Conservation (phyloP, 2,888 invertebrate genomes). For the Tortricodes alternella region DNA sequence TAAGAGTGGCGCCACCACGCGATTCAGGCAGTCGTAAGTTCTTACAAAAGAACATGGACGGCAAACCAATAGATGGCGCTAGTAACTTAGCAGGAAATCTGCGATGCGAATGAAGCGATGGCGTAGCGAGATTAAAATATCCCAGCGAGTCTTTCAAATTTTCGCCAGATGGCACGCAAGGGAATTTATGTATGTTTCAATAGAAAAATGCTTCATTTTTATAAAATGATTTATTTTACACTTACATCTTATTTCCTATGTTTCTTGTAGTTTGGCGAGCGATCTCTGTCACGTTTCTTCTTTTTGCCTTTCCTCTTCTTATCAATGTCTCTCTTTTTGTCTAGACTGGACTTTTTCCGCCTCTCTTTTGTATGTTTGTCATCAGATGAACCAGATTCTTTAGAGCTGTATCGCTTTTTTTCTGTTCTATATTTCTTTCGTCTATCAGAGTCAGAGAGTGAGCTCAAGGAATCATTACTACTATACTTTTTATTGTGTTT, state of each 20-base stretch:
- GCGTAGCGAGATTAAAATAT: too few relatives aligned
- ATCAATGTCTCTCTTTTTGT: conserved; percentile 75
- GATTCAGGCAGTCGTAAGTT: too few relatives aligned
- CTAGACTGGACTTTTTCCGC: conserved; percentile 63
- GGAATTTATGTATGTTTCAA: conserved; percentile 2
- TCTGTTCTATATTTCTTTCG: conserved; percentile 42
- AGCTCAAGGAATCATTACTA: conserved; percentile 56
- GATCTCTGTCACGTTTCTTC: conserved; percentile 77
- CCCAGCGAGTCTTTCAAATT: not conserved
- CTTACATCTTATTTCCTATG: conserved; percentile 66
- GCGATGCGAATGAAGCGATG: too few relatives aligned
- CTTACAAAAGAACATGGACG: too few relatives aligned
- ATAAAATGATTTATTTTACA: conserved; percentile 34
- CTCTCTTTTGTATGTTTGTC: conserved; percentile 52
- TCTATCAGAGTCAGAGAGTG: conserved; percentile 52
- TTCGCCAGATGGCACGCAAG: not conserved
- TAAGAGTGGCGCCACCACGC: too few relatives aligned
- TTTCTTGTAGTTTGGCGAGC: conserved; percentile 77
- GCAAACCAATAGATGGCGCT: too few relatives aligned
- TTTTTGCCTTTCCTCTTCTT: conserved; percentile 83
- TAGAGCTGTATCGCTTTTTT: conserved; percentile 46
- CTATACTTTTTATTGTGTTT: conserved; percentile 46
- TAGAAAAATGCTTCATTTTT: conserved; percentile 16
- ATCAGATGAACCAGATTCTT: conserved; percentile 47
- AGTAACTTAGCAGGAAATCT: too few relatives aligned